Base-by-base conservation (phyloP, 2,888 invertebrate species). In the Therioaphis trifolii region DNA sequence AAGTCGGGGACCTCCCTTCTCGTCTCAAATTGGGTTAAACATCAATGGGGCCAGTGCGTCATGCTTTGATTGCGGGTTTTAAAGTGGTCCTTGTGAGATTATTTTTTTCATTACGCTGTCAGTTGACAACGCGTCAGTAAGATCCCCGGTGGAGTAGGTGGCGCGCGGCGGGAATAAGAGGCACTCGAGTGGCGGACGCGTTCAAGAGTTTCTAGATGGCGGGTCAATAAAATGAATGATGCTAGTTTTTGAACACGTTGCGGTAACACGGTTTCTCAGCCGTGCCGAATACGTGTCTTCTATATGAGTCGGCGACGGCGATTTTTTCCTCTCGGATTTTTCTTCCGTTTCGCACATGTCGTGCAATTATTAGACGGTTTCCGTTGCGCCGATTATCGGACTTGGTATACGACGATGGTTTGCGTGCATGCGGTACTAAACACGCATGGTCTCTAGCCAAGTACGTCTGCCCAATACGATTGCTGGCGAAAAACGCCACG, bases 41-140 rank as follows among this genome's bases (percentile, higher is more conserved):
- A 68, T 71, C 27, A 43, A 43, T 40, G 68, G 55, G 43, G n/a
- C n/a, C 27, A 29, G 55, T 43, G 71, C 79, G 43, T 78, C 68
- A 46, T 61, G 79, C 79, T 80, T 80, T 80, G 79, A 71, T 80
- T 80, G 79, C 79, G 58, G 46, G 71, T 80, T 80, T 80, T 80
- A 1, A 46, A 80, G 79, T 80, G 79, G 55, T 58, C 46, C 71
- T 80, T 29, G 43, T 71, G 40, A 46, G 58, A 58, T 69, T 61
- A 21, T 69, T 55, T 55, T 75, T 78, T 68, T 78, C 68, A 78
- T 68, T 40, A 77, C 66, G 77, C 49, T 49, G 66, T 63, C 35
- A 52, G 35, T 49, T 21, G 66, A 77, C 77, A 18, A 66, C 49
- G 49, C 63, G 63, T 4, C 29, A n/a, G 61, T 61, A 76, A n/a